Conservation (phyloP, 1,140 invertebrate species). For the Leguminivora glycinivorella region DNA sequence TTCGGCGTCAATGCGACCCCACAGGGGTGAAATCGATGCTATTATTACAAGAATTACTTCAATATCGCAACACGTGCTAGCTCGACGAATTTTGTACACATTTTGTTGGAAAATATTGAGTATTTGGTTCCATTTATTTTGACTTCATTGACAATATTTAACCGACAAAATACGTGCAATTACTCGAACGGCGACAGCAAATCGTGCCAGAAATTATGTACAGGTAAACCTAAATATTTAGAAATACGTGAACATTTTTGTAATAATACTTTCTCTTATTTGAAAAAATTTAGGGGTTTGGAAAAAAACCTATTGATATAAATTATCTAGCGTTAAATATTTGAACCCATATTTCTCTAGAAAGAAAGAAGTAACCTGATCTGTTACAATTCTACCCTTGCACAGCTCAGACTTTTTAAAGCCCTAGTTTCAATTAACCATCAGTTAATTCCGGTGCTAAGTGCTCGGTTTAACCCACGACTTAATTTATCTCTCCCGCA, state of each 20-base stretch:
- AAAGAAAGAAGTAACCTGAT: no score
- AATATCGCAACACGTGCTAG: constrained; percentile 36
- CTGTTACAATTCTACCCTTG: no score
- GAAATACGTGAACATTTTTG: no score
- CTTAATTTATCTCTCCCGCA: constrained; percentile 64
- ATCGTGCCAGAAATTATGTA: no score
- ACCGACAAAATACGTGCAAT: neutral
- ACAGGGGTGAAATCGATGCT: constrained; percentile 54
- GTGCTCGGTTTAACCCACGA: constrained; percentile 62
- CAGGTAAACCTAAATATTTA: no score
- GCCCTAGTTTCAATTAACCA: constrained; percentile 71
- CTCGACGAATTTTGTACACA: constrained; percentile 27
- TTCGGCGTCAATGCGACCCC: constrained; percentile 36
- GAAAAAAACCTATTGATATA: no score
- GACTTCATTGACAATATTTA: constrained; percentile 1
- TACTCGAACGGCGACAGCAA: neutral
- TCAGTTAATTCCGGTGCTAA: constrained; percentile 65
- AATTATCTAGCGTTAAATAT: no score
- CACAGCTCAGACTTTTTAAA: constrained; percentile 16
- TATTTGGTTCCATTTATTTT: constrained; percentile 34
- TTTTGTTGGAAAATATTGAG: neutral
- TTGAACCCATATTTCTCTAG: no score
- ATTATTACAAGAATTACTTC: constrained; percentile 43
- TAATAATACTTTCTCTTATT: no score
- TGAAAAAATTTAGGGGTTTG: no score